Conservation (phyloP, 23 tunicate species). For the Pegea sp. region DNA sequence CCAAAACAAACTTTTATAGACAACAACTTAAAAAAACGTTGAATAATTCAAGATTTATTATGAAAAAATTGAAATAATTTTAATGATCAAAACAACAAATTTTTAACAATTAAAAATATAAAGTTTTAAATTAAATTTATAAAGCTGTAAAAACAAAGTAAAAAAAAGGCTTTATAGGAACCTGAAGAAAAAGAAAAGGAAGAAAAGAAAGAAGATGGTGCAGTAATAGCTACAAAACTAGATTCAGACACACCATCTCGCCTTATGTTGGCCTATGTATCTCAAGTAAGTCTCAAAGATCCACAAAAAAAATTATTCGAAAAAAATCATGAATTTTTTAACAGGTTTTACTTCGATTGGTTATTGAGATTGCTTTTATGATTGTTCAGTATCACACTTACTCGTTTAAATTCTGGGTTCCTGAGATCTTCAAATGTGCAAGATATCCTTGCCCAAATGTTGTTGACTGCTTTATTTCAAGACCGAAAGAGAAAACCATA, state of each 20-base stretch:
- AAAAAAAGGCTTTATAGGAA: no score
- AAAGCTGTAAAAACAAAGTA: no score
- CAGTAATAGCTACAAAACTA: constrained; percentile 69
- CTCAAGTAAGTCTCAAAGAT: constrained; percentile 24
- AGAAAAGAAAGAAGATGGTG: constrained; percentile 26
- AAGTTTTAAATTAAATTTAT: no score
- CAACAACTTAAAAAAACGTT: no score
- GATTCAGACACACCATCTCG: constrained; percentile 72
- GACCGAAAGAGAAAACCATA: constrained; percentile 90
- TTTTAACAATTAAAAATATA: no score
- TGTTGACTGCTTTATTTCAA: constrained; percentile 90
- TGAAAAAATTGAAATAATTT: no score
- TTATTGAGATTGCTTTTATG: constrained; percentile 59
- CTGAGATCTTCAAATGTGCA: constrained; percentile 88
- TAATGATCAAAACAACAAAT: no score
- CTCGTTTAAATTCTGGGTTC: constrained; percentile 80
- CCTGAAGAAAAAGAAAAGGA: constrained; percentile 10
- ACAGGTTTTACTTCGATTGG: constrained; percentile 50
- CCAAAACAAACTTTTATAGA: no score
- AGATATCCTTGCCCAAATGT: constrained; percentile 95
- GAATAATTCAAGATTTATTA: no score
- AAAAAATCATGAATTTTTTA: no score
- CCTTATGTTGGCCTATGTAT: constrained; percentile 69
- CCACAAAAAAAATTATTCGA: neutral
- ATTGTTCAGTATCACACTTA: constrained; percentile 64